Evolutionary conservation across 2,113 vertebrate genomes (phyloP), one percentile per base, ranked within the genome.

Genomic region (Gopherus flavomarginatus): DNA sequence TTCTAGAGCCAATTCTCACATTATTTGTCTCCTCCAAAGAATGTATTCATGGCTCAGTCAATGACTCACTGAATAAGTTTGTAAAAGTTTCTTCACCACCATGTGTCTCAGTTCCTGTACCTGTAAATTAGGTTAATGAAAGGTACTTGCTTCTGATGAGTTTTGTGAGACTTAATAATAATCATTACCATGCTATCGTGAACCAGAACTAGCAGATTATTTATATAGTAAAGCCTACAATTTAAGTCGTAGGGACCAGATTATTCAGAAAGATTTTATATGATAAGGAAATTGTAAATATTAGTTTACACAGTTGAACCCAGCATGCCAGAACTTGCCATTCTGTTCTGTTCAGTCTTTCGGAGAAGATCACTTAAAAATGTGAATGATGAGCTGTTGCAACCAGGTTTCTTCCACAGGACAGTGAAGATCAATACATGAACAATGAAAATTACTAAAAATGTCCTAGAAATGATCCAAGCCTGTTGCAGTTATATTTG

Each of bases 131-230:
- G 84, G 78, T 65, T 38, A 85, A 42, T 94, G 94, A 92, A 96
- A 96, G 80, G 93, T 87, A 86, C 80, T 81, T 42, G n/a, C 53
- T 94, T 97, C 56, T 88, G 77, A 88, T 93, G 92, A 89, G 89
- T 75, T 92, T 91, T 83, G 75, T 83, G 53, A 4, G 0, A 10
- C 88, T 95, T 91, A 91, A 92, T 85, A 96, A 77, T 56, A 95
- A 93, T 69, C 87, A 88, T 89, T 86, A 90, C 95, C 59, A 90
- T 35, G 88, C 49, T 42, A 81, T 80, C 27, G 47, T 94, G 87
- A 88, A 92, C 92, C 90, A 86, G 79, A 93, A 91, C 93, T 93
- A 96, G 87, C 96, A 83, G 95, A 94, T 47, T 47, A 93, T 91
- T 95, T 86, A 81, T 38, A 87, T 21, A 52, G 72, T 75, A 91